Evolutionary conservation across 1,140 invertebrate species (phyloP), one percentile per base, ranked within the genome.

Genomic region (Drosophila mauritiana): DNA sequence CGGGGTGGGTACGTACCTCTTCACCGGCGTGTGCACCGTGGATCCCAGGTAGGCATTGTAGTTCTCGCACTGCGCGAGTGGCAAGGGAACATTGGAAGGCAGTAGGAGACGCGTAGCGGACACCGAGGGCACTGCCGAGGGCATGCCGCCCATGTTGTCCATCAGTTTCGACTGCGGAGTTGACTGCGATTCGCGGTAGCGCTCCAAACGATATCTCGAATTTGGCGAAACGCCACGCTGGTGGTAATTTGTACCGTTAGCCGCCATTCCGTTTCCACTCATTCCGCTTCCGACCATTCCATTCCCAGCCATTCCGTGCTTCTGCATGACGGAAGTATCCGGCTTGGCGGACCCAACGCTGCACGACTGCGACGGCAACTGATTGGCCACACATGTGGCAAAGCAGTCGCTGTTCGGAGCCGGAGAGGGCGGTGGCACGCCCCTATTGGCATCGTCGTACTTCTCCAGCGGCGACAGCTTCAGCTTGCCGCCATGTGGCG

Each of bases 1-100:
- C n/a, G 91, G 92, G 3, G 91, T 92, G 5, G 92, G 92, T 13
- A 92, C 80, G 58, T 92, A 92, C 0, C 92, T 79, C 64, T 92
- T 92, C 0, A 92, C 91, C 4, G 92, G 92, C 22, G 92, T 92
- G 49, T 92, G 92, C 11, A 91, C 91, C 11, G 91, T 80, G 12
- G 92, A 89, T 1, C 90, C 78, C 40, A 92, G 63, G 61, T 92
- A 92, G 11, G 78, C 73, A 43, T 68, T 67, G n/a, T 81, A 91
- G 6, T 82, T 73, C 40, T 91, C 91, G 25, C 74, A 88, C 25
- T 79, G 79, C 54, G 68, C 52, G 6, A 85, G 27, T 11, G 78
- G 77, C 13, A 73, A 51, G 34, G 78, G 43, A 40, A 80, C 59
- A 15, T 75, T 80, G 25, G 75, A 58, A 37, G 84, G 61, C 20